Base-by-base conservation (phyloP, 2,113 vertebrate genomes). In the Lathamus discolor region DNA sequence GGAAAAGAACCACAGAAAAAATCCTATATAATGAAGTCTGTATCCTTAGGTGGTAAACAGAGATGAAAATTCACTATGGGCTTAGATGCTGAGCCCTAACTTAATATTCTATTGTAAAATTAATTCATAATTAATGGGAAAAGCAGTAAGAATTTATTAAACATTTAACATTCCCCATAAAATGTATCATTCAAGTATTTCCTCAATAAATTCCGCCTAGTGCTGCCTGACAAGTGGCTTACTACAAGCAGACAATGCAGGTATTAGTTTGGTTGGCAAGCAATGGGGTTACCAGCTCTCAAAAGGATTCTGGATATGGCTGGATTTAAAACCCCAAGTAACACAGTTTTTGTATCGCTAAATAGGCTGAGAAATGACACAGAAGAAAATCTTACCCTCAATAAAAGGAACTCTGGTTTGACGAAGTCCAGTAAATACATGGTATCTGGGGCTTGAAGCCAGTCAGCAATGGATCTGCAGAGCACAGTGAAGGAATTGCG, bases 371-470 rank as follows among this genome's bases (percentile, higher is more conserved):
- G 61, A 75, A 86, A 51, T 2, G 13, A 92, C 93, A 68, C 6
- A 39, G 57, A 49, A 48, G 23, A 72, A 51, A 51, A 82, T 7
- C 98, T 96, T 96, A 99, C 99, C 98, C 99, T 98, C 95, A 99
- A 96, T 86, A 99, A 96, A 92, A 99, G 98, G 97, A 99, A 99
- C 96, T 99, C 99, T 10, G 99, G 99, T 85, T 99, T 99, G 96
- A 99, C 99, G 81, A 99, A 99, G 97, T 99, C 99, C 97, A 99
- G 96, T 90, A 99, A 97, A 96, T 99, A 99, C 99, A 99, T 99
- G 23, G 99, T 99, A 81, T 99, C 99, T 8, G 99, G 99, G 69
- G 99, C 99, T 88, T 98, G 98, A 73, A 99, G 98, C 99, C 99
- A 99, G 95, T 99, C 99, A 88, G 99, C 99, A 59, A 99, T 99